These are phyloP conservation scores for Holothuria leucospilota DNA, from an alignment of 53 echinoderm and acorn worm species.

Conservation along the genomic window DNA sequence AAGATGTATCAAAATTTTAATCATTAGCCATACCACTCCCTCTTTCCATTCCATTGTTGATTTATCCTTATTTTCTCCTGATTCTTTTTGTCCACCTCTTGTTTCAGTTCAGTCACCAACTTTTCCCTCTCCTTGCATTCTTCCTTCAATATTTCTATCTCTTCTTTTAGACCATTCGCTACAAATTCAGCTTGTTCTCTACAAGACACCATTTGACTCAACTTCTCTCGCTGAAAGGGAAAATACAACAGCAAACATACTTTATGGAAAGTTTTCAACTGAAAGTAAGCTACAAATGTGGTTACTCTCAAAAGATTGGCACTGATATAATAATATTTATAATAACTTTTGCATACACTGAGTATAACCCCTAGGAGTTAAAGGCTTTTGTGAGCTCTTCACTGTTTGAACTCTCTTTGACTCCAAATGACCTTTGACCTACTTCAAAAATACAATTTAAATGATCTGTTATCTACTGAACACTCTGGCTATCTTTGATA, in stretches of 20 bases:
- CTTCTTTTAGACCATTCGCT: background rate
- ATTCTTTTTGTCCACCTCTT: background rate
- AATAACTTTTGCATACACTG: too few relatives aligned
- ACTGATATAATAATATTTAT: too few relatives aligned
- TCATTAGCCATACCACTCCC: conserved; percentile 9
- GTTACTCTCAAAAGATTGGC: too few relatives aligned
- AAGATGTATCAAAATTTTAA: background rate
- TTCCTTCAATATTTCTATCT: background rate
- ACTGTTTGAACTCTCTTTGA: too few relatives aligned
- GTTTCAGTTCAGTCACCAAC: background rate
- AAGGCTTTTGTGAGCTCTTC: too few relatives aligned
- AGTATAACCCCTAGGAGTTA: too few relatives aligned
- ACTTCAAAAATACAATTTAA: too few relatives aligned
- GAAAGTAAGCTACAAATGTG: too few relatives aligned
- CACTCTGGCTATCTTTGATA: too few relatives aligned
- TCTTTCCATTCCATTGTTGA: background rate
- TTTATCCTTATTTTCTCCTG: background rate
- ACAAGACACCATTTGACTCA: background rate
- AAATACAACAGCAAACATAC: background rate
- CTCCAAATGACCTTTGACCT: too few relatives aligned
- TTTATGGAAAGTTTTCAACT: background rate
- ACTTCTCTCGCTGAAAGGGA: background rate
- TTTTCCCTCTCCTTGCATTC: background rate
- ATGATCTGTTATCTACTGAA: too few relatives aligned
- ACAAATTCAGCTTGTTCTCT: background rate